phyloP scores from a whole-genome alignment of 2,113 vertebrate genomes.

The Tachuris rubrigastra region DNA sequence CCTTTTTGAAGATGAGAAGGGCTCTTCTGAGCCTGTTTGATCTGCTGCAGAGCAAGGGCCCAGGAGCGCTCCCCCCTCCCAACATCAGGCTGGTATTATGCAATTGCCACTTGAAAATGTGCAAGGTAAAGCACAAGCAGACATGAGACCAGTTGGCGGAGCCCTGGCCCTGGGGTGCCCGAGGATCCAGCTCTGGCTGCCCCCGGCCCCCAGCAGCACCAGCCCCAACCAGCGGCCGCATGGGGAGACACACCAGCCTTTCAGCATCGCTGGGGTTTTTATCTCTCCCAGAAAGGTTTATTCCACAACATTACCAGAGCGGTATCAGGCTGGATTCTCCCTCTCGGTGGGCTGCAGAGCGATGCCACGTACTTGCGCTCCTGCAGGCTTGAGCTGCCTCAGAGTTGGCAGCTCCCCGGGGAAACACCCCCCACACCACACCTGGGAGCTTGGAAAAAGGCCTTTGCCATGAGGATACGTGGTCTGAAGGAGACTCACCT shows the following conservation, averaged over 20 bases:
- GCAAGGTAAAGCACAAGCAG: fast-evolving
- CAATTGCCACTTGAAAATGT: background rate
- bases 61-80: fast-evolving
- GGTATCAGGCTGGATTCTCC: fast-evolving
- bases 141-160: fast-evolving
- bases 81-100: fast-evolving
- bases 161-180: background rate
- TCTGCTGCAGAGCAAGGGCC: background rate
- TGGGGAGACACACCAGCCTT: background rate
- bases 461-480: background rate
- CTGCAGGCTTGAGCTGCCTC: background rate
- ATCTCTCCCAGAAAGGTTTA: background rate
- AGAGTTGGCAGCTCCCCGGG: background rate
- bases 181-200: background rate
- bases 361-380: fast-evolving
- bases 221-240: background rate
- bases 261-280: background rate
- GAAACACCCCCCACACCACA: fast-evolving
- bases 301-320: background rate
- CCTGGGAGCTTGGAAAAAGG: background rate
- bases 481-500: background rate
- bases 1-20: background rate
- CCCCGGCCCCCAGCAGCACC: background rate
- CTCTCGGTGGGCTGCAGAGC: fast-evolving
- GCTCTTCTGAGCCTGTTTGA: background rate